Evolutionary conservation across 2,797 vertebrate species (phyloP).

Genomic region (Mormyrops attenuatus): DNA sequence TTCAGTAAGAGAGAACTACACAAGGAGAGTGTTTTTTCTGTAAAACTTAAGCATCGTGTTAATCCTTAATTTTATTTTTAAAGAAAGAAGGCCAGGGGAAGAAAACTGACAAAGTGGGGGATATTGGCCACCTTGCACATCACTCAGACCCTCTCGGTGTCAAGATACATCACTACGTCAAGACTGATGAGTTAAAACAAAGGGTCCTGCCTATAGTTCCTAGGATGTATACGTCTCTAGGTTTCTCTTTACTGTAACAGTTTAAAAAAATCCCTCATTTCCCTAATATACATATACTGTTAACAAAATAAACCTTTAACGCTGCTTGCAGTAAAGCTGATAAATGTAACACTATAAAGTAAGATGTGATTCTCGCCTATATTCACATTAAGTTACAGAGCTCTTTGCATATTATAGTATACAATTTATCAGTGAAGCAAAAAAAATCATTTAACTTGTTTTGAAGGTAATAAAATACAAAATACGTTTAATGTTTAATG

Average conservation of each 20-base stretch:
- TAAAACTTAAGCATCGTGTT: background rate
- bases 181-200: background rate
- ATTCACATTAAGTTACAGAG: slow-evolving; percentile 57
- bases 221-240: background rate
- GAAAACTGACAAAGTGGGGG: slow-evolving; percentile 57
- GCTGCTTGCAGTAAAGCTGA: slow-evolving; percentile 54
- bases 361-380: slow-evolving; percentile 11
- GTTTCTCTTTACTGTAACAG: slow-evolving; percentile 40
- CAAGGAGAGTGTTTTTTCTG: background rate
- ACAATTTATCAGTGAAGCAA: background rate
- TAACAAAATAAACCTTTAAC: slow-evolving; percentile 34
- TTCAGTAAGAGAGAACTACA: slow-evolving; percentile 13
- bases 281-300: slow-evolving; percentile 61
- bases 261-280: slow-evolving; percentile 46
- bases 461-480: slow-evolving; percentile 19
- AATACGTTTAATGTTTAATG: slow-evolving; percentile 18
- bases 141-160: slow-evolving; percentile 47
- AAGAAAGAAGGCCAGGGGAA: background rate
- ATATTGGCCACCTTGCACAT: slow-evolving; percentile 57
- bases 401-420: slow-evolving; percentile 8
- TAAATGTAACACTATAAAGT: slow-evolving; percentile 17
- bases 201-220: background rate
- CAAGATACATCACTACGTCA: background rate
- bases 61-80: background rate
- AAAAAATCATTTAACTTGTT: background rate